phyloP scores from a whole-genome alignment of 1,140 invertebrate genomes.

The Apis laboriosa region DNA sequence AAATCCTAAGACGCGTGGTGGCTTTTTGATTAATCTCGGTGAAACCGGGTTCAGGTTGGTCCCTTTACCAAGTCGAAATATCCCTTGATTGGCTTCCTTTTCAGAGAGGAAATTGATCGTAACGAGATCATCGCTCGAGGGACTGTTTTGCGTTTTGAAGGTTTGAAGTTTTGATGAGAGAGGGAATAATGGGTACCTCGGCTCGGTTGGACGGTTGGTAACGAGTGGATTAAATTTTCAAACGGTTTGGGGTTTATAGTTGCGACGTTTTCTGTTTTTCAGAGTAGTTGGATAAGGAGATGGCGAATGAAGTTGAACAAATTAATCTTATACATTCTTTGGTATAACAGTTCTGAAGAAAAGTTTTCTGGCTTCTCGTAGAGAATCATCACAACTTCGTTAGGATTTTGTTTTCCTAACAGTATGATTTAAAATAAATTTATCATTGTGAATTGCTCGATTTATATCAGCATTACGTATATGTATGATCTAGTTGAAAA shows the following conservation, averaged over 20 bases:
- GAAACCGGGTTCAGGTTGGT: neutral
- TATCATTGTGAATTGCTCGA: too few relatives aligned
- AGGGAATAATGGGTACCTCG: neutral
- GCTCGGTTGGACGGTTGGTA: neutral
- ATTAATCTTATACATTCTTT: too few relatives aligned
- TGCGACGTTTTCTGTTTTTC: too few relatives aligned
- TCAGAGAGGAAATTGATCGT: neutral
- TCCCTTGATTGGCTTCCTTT: neutral
- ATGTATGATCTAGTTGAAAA: too few relatives aligned
- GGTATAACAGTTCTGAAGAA: too few relatives aligned
- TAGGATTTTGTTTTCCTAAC: too few relatives aligned
- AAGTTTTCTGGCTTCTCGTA: too few relatives aligned
- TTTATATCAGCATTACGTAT: too few relatives aligned
- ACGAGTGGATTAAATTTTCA: neutral
- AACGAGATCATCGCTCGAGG: neutral
- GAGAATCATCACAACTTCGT: too few relatives aligned
- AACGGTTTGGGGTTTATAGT: neutral
- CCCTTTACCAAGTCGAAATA: neutral
- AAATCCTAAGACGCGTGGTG: neutral
- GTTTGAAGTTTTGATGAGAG: neutral
- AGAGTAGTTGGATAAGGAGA: too few relatives aligned
- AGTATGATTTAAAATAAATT: too few relatives aligned
- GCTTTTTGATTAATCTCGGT: conserved; percentile 7
- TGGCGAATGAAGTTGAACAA: too few relatives aligned
- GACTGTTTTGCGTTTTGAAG: neutral